A percentile compares a stretch with the other conserved stretches of the same genome.
Conservation (phyloP, 2,888 invertebrate species). For the Cheilosia urbana region DNA sequence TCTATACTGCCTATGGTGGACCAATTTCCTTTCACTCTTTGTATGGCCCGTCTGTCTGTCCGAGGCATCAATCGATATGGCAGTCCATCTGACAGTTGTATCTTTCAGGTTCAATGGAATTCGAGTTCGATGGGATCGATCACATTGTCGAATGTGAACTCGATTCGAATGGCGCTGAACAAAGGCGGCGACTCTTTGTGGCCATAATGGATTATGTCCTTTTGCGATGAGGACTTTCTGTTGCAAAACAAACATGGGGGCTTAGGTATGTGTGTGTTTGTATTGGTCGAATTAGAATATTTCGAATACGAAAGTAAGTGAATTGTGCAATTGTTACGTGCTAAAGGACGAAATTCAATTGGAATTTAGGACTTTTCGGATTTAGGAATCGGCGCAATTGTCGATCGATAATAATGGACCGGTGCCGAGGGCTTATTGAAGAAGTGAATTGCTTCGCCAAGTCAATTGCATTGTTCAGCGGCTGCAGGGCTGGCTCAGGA, state of each 20-base stretch:
- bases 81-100: conserved; percentile 74
- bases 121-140: conserved; percentile 58
- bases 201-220: conserved; percentile 70
- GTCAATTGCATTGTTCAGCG: not conserved
- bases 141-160: conserved; percentile 59
- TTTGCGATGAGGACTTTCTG: conserved; percentile 24
- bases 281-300: conserved; percentile 25
- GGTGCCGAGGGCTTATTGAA: not conserved
- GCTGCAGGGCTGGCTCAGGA: too few relatives aligned
- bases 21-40: conserved; percentile 33
- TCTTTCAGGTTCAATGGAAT: conserved; percentile 68
- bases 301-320: conserved; percentile 18
- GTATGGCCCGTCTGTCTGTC: conserved; percentile 41
- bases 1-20: conserved; percentile 12
- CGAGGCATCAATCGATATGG: conserved; percentile 58
- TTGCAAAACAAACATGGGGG: conserved; percentile 2
- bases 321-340: conserved; percentile 31
- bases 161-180: conserved; percentile 52
- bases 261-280: not conserved
- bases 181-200: conserved; percentile 65
- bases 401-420: not conserved
- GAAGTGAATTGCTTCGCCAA: not conserved
- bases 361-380: conserved; percentile 15
- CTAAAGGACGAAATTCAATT: conserved; percentile 25
- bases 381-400: conserved; percentile 9